Evolutionary conservation across 2,113 vertebrate genomes (phyloP).

Genomic region (Oncorhynchus keta): DNA sequence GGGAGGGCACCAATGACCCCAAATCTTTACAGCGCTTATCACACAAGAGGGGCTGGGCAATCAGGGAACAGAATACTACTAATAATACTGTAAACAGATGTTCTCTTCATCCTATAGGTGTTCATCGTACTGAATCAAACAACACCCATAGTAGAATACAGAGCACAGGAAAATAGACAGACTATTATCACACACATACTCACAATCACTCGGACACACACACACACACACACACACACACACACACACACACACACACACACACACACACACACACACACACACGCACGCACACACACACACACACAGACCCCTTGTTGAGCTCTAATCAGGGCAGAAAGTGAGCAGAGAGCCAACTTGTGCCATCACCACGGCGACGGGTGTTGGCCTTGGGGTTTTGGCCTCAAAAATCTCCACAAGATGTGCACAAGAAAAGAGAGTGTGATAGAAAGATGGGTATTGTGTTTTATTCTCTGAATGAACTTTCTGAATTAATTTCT

Average conservation of each 20-base stretch:
- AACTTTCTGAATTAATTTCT: neutral
- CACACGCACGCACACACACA: neutral
- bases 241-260: neutral
- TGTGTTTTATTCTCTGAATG: neutral
- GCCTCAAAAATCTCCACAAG: neutral
- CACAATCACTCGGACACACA: no score
- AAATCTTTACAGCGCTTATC: neutral
- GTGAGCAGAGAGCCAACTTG: constrained; percentile 20
- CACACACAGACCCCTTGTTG: constrained; percentile 22
- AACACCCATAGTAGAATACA: no score
- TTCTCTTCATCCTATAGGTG: constrained; percentile 6
- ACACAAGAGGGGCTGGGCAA: neutral
- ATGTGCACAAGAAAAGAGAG: no score
- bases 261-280: no score
- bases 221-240: no score
- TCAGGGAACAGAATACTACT: constrained; percentile 3
- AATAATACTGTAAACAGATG: constrained; percentile 23
- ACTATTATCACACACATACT: neutral
- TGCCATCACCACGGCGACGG: constrained; percentile 17
- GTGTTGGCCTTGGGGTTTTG: constrained; percentile 28
- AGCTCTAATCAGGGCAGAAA: constrained; percentile 7
- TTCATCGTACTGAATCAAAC: neutral
- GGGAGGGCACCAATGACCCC: neutral
- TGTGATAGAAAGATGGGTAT: neutral
- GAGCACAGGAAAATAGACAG: no score